Base-by-base conservation (phyloP, 2,113 vertebrate species). In the Corythornis madagascariensis region DNA sequence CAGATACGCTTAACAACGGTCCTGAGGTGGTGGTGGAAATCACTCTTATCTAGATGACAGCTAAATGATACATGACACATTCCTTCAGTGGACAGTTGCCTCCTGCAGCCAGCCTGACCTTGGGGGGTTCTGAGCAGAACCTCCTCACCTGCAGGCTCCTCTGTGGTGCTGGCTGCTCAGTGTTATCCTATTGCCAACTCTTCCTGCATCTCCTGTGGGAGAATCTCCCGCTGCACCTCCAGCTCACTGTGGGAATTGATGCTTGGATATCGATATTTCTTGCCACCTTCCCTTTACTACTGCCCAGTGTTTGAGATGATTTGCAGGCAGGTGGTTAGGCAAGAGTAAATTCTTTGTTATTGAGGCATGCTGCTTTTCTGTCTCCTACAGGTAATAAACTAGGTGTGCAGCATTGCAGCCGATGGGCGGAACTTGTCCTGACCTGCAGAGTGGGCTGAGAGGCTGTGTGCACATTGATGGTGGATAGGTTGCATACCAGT, bases 141-240 rank as follows among this genome's bases (percentile, higher is more conserved):
- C 80, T 83, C 43, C 52, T 81, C 1, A 1, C 64, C 50, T 50
- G 52, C 2, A 3, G 38, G 43, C 38, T 87, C 29, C 33, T 43
- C 56, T 0, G 0, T 20, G 17, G n/a, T 47, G 38, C 66, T 0
- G 6, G 53, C 19, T 0, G 3, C n/a, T 53, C 0, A 1, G 21
- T 0, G 1, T 57, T 28, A n/a, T 11, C 64, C 66, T 11, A 0
- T 16, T 47, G 28, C 45, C 0, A 0, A n/a, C 29, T 26, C 53
- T 59, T 78, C 47, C 21, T 6, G 38, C 73, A 5, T 63, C 66
- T 63, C 48, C 83, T 7, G 52, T 4, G 26, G 67, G 31, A 72
- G 53, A 19, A 19, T 13, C 40, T 61, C 52, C 65, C 2, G 6
- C 50, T 6, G 16, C 60, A 13, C 35, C 83, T 56, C 65, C 76